Conservation (phyloP, 2,113 vertebrate genomes). For the Colaptes auratus region DNA sequence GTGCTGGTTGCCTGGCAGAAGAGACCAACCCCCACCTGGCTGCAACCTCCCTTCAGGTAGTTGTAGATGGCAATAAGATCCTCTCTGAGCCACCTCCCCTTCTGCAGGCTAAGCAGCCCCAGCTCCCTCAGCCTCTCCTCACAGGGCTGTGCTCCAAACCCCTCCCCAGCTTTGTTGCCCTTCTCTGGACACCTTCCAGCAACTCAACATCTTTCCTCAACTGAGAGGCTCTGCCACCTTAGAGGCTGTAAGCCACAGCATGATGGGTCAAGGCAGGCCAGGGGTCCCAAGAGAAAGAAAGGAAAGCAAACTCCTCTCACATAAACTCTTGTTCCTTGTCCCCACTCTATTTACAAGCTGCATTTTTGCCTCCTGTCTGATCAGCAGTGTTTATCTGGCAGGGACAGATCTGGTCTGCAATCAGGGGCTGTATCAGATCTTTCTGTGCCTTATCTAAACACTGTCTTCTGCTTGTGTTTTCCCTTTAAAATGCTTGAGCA, state of each 20-base stretch:
- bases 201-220: too few species aligned
- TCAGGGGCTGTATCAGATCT: not conserved
- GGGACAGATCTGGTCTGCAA: not conserved
- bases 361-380: not conserved
- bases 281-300: not conserved
- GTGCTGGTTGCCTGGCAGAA: too few species aligned
- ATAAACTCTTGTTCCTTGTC: not conserved
- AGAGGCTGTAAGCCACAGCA: not conserved
- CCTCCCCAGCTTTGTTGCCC: too few species aligned
- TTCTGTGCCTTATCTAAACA: not conserved
- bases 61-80: too few species aligned
- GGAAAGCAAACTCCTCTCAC: not conserved
- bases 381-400: not conserved
- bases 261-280: not conserved
- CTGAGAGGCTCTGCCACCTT: not conserved
- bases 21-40: too few species aligned
- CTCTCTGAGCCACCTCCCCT: too few species aligned
- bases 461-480: not conserved
- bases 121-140: too few species aligned
- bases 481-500: not conserved
- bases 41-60: too few species aligned
- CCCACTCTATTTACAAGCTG: not conserved
- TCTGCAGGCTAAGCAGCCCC: too few species aligned
- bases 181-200: too few species aligned
- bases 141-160: too few species aligned